Evolutionary conservation across 2,113 vertebrate species (phyloP).

Genomic region (Odontophorus gujanensis): DNA sequence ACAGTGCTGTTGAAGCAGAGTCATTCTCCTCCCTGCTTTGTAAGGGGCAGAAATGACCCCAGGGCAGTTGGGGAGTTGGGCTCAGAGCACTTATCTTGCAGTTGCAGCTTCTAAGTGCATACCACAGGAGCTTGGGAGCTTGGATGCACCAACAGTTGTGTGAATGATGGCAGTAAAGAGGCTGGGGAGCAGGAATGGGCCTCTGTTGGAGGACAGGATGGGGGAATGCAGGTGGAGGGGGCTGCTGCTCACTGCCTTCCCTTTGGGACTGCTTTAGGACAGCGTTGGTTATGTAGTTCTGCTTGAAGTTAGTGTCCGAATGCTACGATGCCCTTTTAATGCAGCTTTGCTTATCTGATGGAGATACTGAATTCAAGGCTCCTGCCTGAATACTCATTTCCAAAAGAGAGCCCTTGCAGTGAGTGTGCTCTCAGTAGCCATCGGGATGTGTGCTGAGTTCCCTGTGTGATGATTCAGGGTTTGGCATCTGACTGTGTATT

Average conservation of each 20-base stretch:
- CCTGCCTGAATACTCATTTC: not conserved
- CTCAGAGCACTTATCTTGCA: not conserved
- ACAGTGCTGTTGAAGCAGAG: too few relatives aligned
- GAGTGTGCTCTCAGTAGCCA: too few relatives aligned
- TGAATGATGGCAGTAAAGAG: rapidly evolving
- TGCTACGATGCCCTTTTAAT: not conserved
- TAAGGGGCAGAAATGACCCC: not conserved
- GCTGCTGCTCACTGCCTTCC: not conserved
- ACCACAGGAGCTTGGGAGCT: too few relatives aligned
- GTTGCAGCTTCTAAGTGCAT: rapidly evolving
- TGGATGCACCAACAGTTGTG: not conserved
- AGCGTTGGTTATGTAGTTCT: rapidly evolving
- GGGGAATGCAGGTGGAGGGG: rapidly evolving
- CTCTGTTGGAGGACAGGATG: too few relatives aligned
- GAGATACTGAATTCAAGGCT: not conserved
- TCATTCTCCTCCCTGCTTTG: not conserved
- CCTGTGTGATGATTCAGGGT: rapidly evolving
- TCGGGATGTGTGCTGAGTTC: not conserved
- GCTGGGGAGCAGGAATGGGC: not conserved
- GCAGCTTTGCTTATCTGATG: not conserved
- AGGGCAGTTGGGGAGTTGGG: not conserved
- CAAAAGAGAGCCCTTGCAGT: too few relatives aligned
- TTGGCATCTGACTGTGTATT: not conserved
- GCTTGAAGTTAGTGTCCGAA: not conserved
- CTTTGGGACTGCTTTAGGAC: not conserved